Conservation (phyloP, 1,140 invertebrate genomes). For the Rhyzopertha dominica region DNA sequence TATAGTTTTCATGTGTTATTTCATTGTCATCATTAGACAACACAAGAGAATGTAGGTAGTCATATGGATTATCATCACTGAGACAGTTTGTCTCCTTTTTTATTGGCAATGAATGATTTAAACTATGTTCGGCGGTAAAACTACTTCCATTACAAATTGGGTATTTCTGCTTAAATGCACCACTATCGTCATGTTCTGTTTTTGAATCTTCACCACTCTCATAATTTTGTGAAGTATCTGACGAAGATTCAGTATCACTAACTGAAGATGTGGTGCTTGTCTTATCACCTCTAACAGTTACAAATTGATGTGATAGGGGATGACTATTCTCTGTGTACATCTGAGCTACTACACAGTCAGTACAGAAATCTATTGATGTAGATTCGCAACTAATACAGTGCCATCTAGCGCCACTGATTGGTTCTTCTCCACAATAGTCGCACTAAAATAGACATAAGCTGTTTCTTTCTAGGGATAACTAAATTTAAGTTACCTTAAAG, state of each 20-base stretch:
- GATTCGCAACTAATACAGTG: conserved; percentile 54
- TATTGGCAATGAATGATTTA: too few species aligned
- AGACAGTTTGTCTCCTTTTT: too few species aligned
- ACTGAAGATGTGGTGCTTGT: conserved; percentile 6
- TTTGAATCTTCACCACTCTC: too few species aligned
- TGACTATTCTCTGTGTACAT: conserved; percentile 40
- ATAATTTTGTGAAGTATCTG: too few species aligned
- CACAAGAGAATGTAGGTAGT: too few species aligned
- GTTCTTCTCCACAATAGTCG: conserved; percentile 59
- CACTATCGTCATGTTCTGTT: too few species aligned
- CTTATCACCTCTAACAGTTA: conserved; percentile 5
- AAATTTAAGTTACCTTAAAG: conserved; percentile 48
- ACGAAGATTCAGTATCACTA: conserved; percentile 19
- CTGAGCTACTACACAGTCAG: conserved; percentile 44
- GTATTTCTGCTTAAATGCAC: too few species aligned
- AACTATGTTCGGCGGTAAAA: too few species aligned
- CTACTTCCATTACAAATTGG: too few species aligned
- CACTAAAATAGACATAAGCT: conserved; percentile 51
- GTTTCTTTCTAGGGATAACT: conserved; percentile 6
- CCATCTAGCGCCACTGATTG: conserved; percentile 64
- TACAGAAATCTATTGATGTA: conserved; percentile 43
- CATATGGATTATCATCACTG: too few species aligned
- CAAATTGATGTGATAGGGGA: conserved; percentile 38
- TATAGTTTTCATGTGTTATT: too few species aligned
- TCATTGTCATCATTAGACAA: too few species aligned